phyloP scores from a whole-genome alignment of 2,888 invertebrate species.

The Altica lythri region DNA sequence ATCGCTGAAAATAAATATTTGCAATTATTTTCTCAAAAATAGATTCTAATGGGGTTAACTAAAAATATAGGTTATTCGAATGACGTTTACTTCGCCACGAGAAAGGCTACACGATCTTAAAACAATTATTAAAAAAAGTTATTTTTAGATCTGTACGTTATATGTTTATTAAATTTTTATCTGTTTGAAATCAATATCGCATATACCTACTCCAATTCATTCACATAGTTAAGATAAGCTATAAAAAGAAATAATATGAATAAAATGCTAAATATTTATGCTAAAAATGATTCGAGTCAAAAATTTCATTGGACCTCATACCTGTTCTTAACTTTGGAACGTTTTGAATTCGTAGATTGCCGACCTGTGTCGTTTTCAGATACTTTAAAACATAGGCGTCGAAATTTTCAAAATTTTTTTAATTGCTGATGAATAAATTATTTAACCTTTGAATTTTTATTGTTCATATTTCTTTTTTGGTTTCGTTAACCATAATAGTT shows the following conservation, averaged over 20 bases:
- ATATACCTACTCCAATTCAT: conserved; percentile 2
- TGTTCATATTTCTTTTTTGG: too few relatives aligned
- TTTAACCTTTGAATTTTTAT: too few relatives aligned
- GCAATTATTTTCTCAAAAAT: conserved; percentile 40
- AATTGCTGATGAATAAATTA: too few relatives aligned
- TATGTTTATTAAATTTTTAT: conserved; percentile 16
- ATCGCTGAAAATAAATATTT: conserved; percentile 43
- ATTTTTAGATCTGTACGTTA: conserved; percentile 19
- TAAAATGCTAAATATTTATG: conserved; percentile 10
- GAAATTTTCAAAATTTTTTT: conserved; percentile 21
- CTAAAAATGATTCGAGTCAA: conserved; percentile 21
- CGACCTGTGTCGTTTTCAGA: conserved; percentile 41
- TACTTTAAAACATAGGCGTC: conserved; percentile 36
- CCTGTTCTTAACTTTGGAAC: conserved; percentile 40
- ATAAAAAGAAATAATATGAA: too few relatives aligned
- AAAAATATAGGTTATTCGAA: conserved; percentile 41
- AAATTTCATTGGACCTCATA: conserved; percentile 36
- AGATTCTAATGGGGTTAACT: conserved; percentile 39
- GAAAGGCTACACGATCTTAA: conserved; percentile 25
- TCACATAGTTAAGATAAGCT: neutral
- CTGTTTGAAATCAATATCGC: conserved; percentile 2
- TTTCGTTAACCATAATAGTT: too few relatives aligned
- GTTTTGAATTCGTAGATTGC: conserved; percentile 43
- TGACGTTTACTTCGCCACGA: conserved; percentile 26
- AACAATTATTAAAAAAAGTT: conserved; percentile 27